phyloP scores from a whole-genome alignment of 1,140 invertebrate species.

The Eciton burchellii region DNA sequence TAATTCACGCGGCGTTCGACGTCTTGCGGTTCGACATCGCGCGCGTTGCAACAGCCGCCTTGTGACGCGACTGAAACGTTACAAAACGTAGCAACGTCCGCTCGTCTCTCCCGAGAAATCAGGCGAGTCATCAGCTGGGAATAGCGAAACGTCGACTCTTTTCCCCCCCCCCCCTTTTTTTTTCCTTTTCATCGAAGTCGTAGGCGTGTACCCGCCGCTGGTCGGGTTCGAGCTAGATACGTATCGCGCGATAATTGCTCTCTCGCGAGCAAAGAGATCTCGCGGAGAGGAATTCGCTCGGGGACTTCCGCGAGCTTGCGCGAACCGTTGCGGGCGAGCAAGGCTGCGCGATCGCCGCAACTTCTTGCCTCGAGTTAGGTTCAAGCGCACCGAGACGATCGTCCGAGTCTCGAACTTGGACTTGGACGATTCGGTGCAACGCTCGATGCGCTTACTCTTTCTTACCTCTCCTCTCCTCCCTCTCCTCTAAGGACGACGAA shows the following conservation, averaged over 20 bases:
- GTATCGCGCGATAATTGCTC: slow-evolving; percentile 1
- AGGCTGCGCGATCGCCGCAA: slow-evolving; percentile 2
- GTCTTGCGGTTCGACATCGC: not conserved
- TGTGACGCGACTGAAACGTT: not conserved
- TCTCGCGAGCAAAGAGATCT: not conserved
- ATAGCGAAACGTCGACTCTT: too few species aligned
- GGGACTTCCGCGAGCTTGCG: slow-evolving; percentile 32
- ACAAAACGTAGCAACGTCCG: not conserved
- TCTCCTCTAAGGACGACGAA: too few species aligned
- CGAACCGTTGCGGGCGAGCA: too few species aligned
- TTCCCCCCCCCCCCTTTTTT: too few species aligned
- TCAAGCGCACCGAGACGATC: slow-evolving; percentile 19
- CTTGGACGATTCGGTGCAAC: not conserved
- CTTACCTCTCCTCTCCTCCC: too few species aligned
- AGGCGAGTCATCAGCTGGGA: not conserved
- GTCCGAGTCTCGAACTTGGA: not conserved
- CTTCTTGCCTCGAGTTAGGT: slow-evolving; percentile 32
- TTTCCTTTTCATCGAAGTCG: slow-evolving; percentile 1
- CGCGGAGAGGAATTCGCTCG: not conserved
- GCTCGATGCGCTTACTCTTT: too few species aligned
- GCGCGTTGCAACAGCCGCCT: too few species aligned
- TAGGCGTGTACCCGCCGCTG: too few species aligned
- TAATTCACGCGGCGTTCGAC: too few species aligned
- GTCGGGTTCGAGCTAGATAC: not conserved
- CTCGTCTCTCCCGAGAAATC: not conserved